phyloP scores from a whole-genome alignment of 1,140 invertebrate species.

The Lepidotrigona ventralis region DNA sequence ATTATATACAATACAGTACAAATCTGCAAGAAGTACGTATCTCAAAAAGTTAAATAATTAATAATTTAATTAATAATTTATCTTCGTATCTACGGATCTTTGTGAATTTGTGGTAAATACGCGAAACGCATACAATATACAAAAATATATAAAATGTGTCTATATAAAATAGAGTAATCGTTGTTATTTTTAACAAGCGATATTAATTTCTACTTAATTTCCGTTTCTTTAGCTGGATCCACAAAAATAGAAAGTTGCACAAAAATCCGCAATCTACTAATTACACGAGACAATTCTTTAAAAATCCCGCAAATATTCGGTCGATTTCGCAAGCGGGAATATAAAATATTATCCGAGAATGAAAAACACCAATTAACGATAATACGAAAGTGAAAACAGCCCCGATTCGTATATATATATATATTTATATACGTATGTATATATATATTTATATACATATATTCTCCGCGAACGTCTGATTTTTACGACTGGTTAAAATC shows the following conservation, averaged over 20 bases:
- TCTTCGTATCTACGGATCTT: no score
- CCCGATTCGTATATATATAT: no score
- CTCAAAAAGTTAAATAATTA: not conserved
- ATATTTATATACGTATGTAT: no score
- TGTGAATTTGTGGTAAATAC: no score
- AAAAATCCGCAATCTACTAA: not conserved
- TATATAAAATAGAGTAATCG: no score
- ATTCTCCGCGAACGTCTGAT: not conserved
- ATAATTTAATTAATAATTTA: no score
- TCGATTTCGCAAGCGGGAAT: not conserved
- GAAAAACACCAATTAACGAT: not conserved
- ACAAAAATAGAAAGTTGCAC: no score
- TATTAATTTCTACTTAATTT: no score
- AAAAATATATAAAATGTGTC: no score
- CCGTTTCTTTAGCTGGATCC: no score
- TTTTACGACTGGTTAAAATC: not conserved
- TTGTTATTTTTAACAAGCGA: no score
- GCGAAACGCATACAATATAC: no score
- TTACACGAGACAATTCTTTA: not conserved
- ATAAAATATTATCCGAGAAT: not conserved
- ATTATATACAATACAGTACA: not conserved
- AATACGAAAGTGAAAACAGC: not conserved
- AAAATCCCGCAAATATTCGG: not conserved
- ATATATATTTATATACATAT: not conserved
- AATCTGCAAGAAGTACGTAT: not conserved